Conservation (phyloP, 2,797 vertebrate species). For the Eupleurogrammus muticus region DNA sequence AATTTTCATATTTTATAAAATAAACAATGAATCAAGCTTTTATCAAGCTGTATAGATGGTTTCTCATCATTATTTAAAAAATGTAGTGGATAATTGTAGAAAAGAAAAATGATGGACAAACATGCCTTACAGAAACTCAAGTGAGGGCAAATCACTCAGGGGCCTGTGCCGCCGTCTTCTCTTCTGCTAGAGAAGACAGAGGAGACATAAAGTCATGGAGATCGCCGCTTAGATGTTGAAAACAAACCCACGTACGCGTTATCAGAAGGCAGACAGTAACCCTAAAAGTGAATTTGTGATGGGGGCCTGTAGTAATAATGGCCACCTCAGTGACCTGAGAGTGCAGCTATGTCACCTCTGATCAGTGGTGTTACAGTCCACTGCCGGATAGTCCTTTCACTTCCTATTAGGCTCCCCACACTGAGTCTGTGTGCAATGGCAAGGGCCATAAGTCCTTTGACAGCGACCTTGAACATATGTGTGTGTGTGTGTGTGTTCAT, state of each 20-base stretch:
- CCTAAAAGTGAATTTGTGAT: slow-evolving; percentile 74
- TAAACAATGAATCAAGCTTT: neutral
- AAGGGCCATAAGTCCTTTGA: slow-evolving; percentile 78
- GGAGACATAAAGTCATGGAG: slow-evolving; percentile 30
- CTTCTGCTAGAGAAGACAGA: slow-evolving; percentile 23
- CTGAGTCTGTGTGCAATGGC: slow-evolving; percentile 57
- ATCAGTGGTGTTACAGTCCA: slow-evolving; percentile 79
- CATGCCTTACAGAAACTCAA: neutral
- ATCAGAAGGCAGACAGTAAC: slow-evolving; percentile 61
- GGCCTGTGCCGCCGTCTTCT: neutral
- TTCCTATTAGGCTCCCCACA: slow-evolving; percentile 77
- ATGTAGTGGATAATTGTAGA: neutral
- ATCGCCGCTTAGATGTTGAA: slow-evolving; percentile 33
- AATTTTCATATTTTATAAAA: neutral
- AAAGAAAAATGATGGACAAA: neutral
- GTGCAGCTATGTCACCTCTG: slow-evolving; percentile 76
- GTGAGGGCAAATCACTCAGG: neutral
- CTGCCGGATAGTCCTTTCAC: slow-evolving; percentile 74
- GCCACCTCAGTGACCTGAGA: slow-evolving; percentile 66
- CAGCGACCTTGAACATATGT: slow-evolving; percentile 75
- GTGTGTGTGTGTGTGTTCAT: slow-evolving; percentile 43
- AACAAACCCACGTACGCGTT: slow-evolving; percentile 34
- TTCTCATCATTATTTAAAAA: neutral
- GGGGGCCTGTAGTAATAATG: slow-evolving; percentile 56
- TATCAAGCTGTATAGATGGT: neutral